phyloP scores from a whole-genome alignment of 2,797 vertebrate genomes.

The Sciurus vulgaris region DNA sequence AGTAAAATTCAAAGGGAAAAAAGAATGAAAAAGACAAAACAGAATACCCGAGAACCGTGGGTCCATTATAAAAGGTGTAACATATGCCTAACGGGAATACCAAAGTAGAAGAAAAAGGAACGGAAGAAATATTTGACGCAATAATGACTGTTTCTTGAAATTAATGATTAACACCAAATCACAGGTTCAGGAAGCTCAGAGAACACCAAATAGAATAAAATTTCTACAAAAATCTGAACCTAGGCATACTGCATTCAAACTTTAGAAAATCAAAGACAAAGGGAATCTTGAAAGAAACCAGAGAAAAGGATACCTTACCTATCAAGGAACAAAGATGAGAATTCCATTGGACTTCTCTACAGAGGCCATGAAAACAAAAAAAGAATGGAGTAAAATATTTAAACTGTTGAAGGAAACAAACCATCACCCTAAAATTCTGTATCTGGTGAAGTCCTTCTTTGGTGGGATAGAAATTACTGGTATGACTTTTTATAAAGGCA shows the following conservation, averaged over 20 bases:
- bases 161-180: background rate
- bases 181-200: background rate
- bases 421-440: background rate
- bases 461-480: background rate
- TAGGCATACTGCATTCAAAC: background rate
- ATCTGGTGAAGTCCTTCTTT: background rate
- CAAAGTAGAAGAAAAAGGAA: background rate
- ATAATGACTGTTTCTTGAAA: background rate
- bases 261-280: background rate
- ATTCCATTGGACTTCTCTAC: background rate
- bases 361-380: background rate
- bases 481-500: background rate
- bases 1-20: conserved; percentile 10
- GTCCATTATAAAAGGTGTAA: background rate
- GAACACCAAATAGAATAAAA: background rate
- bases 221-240: background rate
- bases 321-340: background rate
- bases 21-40: background rate
- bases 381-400: conserved; percentile 15
- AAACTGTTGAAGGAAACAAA: conserved; percentile 24
- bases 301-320: background rate
- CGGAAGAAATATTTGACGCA: background rate
- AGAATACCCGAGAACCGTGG: background rate
- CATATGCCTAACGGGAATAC: background rate
- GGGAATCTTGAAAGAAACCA: background rate